These are phyloP conservation scores for Plecotus auritus DNA, from an alignment of 2,113 vertebrate genomes.

Conservation along the genomic window DNA sequence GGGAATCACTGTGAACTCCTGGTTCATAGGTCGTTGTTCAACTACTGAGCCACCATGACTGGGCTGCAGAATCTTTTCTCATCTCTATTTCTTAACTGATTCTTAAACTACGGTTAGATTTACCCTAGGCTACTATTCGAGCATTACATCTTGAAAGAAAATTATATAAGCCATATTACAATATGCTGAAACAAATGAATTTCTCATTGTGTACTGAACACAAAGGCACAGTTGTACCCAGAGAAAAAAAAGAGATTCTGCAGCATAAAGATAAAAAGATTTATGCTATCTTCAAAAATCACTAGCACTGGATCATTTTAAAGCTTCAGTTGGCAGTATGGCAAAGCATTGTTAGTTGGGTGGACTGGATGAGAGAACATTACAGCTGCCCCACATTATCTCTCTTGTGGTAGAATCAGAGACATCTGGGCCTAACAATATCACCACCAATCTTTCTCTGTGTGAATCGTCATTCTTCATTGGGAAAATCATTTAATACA, in stretches of 20 bases:
- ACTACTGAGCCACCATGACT: no score
- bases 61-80: neutral
- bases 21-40: no score
- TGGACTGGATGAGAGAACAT: neutral
- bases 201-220: neutral
- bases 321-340: neutral
- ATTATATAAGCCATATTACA: neutral
- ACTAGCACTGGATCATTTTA: neutral
- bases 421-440: neutral
- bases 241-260: neutral
- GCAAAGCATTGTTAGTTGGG: neutral
- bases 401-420: neutral
- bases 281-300: neutral
- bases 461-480: neutral
- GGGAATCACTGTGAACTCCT: no score
- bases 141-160: neutral
- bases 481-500: neutral
- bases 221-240: neutral
- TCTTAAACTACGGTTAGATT: neutral
- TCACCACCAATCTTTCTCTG: neutral
- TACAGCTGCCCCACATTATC: fast-evolving
- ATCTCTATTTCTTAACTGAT: neutral
- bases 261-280: neutral
- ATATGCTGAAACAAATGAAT: neutral
- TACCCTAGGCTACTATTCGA: neutral